A percentile compares a stretch with the other conserved stretches of the same genome.
These are phyloP conservation scores for Tachycineta bicolor DNA, from an alignment of 2,113 vertebrate species.

Conservation along the genomic window DNA sequence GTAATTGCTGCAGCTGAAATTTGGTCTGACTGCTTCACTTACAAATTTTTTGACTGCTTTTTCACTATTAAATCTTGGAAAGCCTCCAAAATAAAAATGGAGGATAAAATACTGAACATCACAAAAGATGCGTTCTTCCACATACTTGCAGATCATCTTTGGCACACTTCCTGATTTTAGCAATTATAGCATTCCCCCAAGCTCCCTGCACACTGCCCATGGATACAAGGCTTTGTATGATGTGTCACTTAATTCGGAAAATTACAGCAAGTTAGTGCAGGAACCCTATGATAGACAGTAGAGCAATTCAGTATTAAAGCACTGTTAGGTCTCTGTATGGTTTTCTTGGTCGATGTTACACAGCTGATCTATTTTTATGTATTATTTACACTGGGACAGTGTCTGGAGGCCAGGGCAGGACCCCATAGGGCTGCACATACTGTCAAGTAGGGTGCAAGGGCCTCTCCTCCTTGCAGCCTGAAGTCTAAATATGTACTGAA, in stretches of 20 bases:
- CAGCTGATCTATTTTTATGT: constrained; percentile 42
- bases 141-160: background rate
- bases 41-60: background rate
- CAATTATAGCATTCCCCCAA: background rate
- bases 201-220: background rate
- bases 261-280: background rate
- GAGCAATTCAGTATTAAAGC: background rate
- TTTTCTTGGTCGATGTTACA: background rate
- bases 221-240: background rate
- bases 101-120: constrained; percentile 10
- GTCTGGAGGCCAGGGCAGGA: background rate
- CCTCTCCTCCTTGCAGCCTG: background rate
- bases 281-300: background rate
- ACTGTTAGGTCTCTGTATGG: background rate
- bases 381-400: constrained; percentile 49
- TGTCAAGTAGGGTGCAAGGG: background rate
- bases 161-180: background rate
- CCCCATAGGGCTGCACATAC: background rate
- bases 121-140: constrained; percentile 33
- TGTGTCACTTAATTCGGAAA: background rate
- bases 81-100: constrained; percentile 35
- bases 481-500: background rate
- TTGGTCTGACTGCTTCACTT: background rate
- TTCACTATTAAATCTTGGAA: background rate
- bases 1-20: background rate